Evolutionary conservation across 2,113 vertebrate genomes (phyloP).

Genomic region (Coreoperca whiteheadi): DNA sequence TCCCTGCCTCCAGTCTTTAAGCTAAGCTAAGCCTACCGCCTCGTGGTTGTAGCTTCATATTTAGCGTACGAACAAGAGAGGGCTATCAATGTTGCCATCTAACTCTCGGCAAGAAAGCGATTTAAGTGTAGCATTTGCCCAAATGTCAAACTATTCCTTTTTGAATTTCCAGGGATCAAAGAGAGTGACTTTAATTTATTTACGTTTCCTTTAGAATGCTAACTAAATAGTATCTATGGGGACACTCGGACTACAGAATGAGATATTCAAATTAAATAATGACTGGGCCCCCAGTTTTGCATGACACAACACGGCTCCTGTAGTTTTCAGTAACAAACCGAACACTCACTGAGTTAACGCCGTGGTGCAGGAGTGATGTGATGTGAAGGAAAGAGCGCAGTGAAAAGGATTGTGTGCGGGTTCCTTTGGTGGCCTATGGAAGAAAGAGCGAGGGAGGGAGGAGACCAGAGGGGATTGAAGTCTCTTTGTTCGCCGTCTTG

Average conservation of each 20-base stretch:
- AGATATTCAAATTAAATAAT: neutral
- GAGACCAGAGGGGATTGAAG: conserved; percentile 36
- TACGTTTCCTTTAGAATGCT: neutral
- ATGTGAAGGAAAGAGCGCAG: conserved; percentile 4
- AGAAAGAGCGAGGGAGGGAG: conserved; percentile 11
- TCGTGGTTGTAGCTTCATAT: neutral
- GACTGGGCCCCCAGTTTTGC: neutral
- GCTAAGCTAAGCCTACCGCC: neutral
- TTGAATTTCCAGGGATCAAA: neutral
- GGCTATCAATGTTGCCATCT: neutral
- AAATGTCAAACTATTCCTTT: neutral
- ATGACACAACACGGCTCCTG: neutral
- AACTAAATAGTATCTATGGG: neutral
- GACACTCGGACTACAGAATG: neutral
- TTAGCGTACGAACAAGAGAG: neutral
- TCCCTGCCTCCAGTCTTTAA: neutral
- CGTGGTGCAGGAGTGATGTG: neutral
- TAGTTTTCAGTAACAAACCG: neutral
- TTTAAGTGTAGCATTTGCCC: neutral
- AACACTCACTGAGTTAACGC: neutral
- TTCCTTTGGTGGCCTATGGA: conserved; percentile 18
- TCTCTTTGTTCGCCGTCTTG: conserved; percentile 53
- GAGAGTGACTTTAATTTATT: neutral
- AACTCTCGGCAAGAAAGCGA: neutral
- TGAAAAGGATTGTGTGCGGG: conserved; percentile 21